Evolutionary conservation across 2,113 vertebrate genomes (phyloP).

Genomic region (Sciurus niger): DNA sequence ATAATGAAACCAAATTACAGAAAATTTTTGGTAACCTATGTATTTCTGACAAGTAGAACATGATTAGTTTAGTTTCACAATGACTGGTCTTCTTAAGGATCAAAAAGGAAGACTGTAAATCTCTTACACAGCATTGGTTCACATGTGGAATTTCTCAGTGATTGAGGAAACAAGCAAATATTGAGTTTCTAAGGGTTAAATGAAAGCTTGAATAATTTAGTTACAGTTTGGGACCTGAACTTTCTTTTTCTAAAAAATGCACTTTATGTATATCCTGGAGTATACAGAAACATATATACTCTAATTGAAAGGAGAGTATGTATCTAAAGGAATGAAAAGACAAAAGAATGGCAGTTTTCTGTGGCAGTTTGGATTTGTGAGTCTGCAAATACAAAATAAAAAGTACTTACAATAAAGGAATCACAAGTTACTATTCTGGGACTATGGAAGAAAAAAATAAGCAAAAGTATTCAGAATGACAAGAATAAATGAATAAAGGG

Average conservation of each 20-base stretch:
- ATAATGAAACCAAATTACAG: neutral
- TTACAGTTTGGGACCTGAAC: neutral
- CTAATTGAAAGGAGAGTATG: neutral
- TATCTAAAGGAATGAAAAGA: conserved; percentile 21
- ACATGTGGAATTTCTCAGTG: conserved; percentile 26
- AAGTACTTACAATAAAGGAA: neutral
- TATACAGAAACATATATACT: too few species aligned
- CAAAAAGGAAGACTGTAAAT: neutral
- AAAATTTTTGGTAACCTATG: neutral
- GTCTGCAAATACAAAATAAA: conserved; percentile 6
- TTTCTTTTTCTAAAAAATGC: neutral
- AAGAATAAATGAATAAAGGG: neutral
- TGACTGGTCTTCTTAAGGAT: conserved; percentile 30
- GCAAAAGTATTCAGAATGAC: conserved; percentile 5
- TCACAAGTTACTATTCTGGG: neutral
- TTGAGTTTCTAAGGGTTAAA: conserved; percentile 57
- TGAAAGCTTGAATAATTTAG: conserved; percentile 36
- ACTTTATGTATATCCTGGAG: neutral
- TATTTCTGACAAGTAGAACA: neutral
- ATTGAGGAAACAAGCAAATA: neutral
- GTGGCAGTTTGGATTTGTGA: neutral
- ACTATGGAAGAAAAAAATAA: neutral
- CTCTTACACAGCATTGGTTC: neutral
- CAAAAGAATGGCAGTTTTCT: conserved; percentile 21
- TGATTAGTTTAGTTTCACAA: neutral